Conservation (phyloP, 2,888 invertebrate species). For the Drosophila sordidapex region DNA sequence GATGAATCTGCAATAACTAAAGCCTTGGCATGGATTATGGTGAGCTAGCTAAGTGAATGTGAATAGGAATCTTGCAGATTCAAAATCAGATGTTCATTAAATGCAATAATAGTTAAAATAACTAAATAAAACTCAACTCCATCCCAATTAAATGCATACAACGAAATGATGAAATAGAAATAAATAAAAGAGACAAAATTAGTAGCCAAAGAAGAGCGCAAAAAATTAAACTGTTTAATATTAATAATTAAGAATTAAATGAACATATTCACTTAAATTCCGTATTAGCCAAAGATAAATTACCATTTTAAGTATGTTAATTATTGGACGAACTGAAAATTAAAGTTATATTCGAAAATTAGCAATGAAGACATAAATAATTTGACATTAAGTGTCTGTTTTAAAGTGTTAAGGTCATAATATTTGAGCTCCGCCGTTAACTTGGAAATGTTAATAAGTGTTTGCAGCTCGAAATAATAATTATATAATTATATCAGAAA, state of each 20-base stretch:
- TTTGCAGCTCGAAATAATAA: not conserved
- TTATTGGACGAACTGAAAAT: not conserved
- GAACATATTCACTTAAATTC: not conserved
- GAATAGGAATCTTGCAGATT: constrained; percentile 1
- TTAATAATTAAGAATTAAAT: not conserved
- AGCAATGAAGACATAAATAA: not conserved
- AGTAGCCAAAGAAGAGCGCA: not conserved
- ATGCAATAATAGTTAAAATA: not conserved
- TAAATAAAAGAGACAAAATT: not conserved
- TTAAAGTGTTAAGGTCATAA: not conserved
- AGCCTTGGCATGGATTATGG: constrained; percentile 19
- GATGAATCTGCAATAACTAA: constrained; percentile 3
- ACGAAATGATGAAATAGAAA: not conserved
- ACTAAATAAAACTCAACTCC: not conserved
- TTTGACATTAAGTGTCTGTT: not conserved
- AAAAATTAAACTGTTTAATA: not conserved
- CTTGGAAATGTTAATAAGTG: not conserved
- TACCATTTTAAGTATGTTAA: not conserved
- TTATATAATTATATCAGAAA: not conserved
- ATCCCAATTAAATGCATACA: not conserved
- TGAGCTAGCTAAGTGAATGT: constrained; percentile 7
- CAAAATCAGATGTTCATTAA: not conserved
- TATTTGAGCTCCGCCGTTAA: not conserved
- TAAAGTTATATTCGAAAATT: not conserved
- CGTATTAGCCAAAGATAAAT: not conserved